Conservation (phyloP, 2,797 vertebrate genomes). For the Premnoplex brunnescens region DNA sequence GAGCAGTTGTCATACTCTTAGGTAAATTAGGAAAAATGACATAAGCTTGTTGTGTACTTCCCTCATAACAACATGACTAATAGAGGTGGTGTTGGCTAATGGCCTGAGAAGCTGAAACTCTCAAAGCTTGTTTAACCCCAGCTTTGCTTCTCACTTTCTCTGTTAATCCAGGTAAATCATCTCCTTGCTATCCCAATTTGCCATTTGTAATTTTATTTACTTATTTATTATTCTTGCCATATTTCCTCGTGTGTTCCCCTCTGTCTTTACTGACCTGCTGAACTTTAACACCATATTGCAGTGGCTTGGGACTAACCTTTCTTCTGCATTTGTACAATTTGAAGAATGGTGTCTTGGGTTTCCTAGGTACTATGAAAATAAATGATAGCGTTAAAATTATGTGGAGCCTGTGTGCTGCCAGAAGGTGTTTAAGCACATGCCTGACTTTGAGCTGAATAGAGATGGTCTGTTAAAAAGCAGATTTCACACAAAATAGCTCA, state of each 20-base stretch:
- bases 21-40: constrained; percentile 10
- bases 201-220: not conserved
- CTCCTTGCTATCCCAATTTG: not conserved
- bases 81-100: not conserved
- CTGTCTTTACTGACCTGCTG: not conserved
- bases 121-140: not conserved
- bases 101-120: not conserved
- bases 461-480: not conserved
- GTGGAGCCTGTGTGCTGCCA: not conserved
- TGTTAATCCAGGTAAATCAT: not conserved
- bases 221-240: not conserved
- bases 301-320: not conserved
- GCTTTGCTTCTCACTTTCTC: not conserved
- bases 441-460: not conserved
- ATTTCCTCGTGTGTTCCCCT: not conserved
- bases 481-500: not conserved
- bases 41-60: not conserved
- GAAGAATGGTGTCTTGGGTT: not conserved
- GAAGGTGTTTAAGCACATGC: not conserved
- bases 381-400: not conserved
- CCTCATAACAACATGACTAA: not conserved
- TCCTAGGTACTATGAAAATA: not conserved
- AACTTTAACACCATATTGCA: not conserved
- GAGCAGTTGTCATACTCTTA: not conserved
- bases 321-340: not conserved